Percentiles rank a stretch among this genome's conserved stretches.
These are phyloP conservation scores for Microctenopoma stevenorrisi DNA, from an alignment of 2,797 vertebrate species.

Conservation along the genomic window DNA sequence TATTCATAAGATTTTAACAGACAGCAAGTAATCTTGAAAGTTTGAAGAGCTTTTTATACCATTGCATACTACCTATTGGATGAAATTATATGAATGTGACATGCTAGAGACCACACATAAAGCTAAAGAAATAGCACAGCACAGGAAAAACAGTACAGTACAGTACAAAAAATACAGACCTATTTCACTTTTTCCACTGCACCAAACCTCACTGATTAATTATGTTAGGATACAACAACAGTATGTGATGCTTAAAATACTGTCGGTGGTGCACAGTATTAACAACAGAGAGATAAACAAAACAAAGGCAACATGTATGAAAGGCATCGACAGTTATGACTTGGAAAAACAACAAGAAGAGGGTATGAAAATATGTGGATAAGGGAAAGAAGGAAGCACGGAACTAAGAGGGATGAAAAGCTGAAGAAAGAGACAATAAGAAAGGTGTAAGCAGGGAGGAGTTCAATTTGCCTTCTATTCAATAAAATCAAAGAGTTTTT, in stretches of 20 bases:
- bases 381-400: neutral
- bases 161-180: too few relatives aligned
- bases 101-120: too few relatives aligned
- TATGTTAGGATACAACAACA: neutral
- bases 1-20: too few relatives aligned
- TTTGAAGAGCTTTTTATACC: too few relatives aligned
- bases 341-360: neutral
- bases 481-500: constrained; percentile 21
- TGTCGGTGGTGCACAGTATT: neutral
- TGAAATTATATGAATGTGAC: too few relatives aligned
- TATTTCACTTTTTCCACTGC: too few relatives aligned
- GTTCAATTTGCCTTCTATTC: constrained; percentile 20
- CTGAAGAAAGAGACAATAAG: neutral
- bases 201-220: neutral
- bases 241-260: neutral
- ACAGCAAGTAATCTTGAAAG: too few relatives aligned
- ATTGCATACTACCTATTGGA: too few relatives aligned
- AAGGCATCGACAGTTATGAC: neutral
- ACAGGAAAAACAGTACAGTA: too few relatives aligned
- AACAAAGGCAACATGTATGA: neutral
- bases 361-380: neutral
- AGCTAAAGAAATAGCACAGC: too few relatives aligned
- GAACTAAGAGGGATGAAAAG: constrained; percentile 2
- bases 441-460: neutral
- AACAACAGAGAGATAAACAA: neutral